Base-by-base conservation (phyloP, 1,140 invertebrate genomes). In the Zaprionus davidi region DNA sequence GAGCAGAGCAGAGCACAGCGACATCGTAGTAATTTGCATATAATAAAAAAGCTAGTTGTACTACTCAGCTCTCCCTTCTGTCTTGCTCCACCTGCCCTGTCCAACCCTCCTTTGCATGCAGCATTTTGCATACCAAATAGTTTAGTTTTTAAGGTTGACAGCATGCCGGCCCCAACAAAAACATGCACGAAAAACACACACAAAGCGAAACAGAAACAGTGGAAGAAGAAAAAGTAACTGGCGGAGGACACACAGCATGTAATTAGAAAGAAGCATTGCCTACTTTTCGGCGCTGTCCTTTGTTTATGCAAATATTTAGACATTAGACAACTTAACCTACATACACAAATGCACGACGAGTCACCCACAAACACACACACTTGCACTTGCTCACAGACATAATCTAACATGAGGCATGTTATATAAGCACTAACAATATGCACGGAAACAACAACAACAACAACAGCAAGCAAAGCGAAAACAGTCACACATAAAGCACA, bases 251-350 rank as follows among this genome's bases (percentile, higher is more conserved):
- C 28, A 38, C 34, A 51, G 64, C 75, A 72, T 56, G 81, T 81
- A 90, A 88, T 90, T 90, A 90, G 78, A 81, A 82, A 73, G 56
- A 36, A 69, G 20, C 70, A 78, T 81, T 88, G 81, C 69, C 78
- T 78, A 75, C 62, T 78, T 82, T 87, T 87, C 46, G 83, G 79
- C 67, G 62, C 49, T 72, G 65, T 76, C 71, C 75, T 79, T 87
- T 88, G 78, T 81, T 88, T 81, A 88, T 88, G 85, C 63, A 88
- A 90, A 88, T 88, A 76, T 81, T 84, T 79, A 66, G 71, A 71
- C 56, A 76, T 64, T 79, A 90, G 78, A 84, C 84, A 78, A 87
- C 81, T 88, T 87, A 87, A 87, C 84, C 84, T 78, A 87, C 81
- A 85, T 78, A 44, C 67, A 71, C 64, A 9, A 46, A 46, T 46